phyloP scores from a whole-genome alignment of 92 coral and sea anemone species.

The Epizoanthus illoricatus region DNA sequence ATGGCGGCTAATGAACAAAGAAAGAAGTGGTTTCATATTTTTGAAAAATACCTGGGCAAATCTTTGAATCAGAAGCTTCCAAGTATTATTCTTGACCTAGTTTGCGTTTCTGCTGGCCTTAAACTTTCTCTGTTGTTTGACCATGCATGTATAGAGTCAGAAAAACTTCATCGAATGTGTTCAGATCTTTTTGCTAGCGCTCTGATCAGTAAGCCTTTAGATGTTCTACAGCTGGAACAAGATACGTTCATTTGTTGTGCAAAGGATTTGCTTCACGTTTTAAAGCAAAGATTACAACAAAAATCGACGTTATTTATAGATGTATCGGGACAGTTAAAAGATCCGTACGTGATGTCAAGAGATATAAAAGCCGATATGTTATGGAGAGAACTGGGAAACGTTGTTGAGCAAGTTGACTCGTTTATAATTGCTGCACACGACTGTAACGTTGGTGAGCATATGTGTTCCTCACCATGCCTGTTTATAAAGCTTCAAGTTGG shows the following conservation, averaged over 20 bases:
- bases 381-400: background rate
- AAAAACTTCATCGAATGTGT: slow-evolving; percentile 27
- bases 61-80: slow-evolving; percentile 9
- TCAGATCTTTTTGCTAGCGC: slow-evolving; percentile 37
- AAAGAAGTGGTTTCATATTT: slow-evolving; percentile 1
- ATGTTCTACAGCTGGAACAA: slow-evolving; percentile 17
- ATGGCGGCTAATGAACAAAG: slow-evolving; percentile 7
- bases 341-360: background rate
- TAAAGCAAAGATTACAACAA: slow-evolving; percentile 5
- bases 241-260: slow-evolving; percentile 25
- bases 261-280: background rate
- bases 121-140: slow-evolving; percentile 15
- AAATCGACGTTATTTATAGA: slow-evolving; percentile 18
- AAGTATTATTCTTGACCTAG: slow-evolving; percentile 22
- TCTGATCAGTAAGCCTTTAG: slow-evolving; percentile 2
- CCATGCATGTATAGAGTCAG: slow-evolving; percentile 19
- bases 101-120: slow-evolving; percentile 27
- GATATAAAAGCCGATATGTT: background rate
- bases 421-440: too few species aligned
- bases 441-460: background rate
- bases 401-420: background rate
- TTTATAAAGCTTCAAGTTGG: background rate
- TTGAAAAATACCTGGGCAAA: background rate
- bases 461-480: background rate
- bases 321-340: slow-evolving; percentile 29